These are phyloP conservation scores for Tympanoctomys barrerae DNA, from an alignment of 2,797 vertebrate genomes.

Conservation along the genomic window DNA sequence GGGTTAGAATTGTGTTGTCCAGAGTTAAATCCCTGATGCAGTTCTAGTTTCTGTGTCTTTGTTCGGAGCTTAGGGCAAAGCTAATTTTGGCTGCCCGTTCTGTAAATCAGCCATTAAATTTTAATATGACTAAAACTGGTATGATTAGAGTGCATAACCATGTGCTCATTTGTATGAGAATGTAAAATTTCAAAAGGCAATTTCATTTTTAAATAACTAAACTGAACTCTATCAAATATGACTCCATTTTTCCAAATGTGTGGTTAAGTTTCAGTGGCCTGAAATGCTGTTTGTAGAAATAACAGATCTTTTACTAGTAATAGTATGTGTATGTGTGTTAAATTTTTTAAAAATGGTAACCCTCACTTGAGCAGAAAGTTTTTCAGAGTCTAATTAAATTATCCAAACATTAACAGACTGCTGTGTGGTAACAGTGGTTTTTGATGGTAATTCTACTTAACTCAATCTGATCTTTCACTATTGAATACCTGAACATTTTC, in stretches of 20 bases:
- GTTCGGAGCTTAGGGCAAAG: background rate
- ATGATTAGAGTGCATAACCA: background rate
- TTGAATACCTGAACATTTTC: constrained; percentile 66
- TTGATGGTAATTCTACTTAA: constrained; percentile 54
- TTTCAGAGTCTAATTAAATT: constrained; percentile 63
- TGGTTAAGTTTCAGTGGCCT: constrained; percentile 48
- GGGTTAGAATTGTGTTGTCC: constrained; percentile 3
- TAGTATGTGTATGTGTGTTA: background rate
- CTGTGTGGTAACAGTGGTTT: constrained; percentile 49
- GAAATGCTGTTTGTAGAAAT: constrained; percentile 62
- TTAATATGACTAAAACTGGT: constrained; percentile 27
- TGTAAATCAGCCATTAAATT: constrained; percentile 34
- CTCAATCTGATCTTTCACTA: constrained; percentile 43
- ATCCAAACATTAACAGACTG: constrained; percentile 47
- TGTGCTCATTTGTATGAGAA: background rate
- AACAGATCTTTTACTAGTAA: constrained; percentile 34
- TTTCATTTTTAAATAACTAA: constrained; percentile 61
- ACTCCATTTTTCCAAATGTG: constrained; percentile 59
- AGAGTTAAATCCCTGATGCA: constrained; percentile 35
- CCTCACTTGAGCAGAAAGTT: constrained; percentile 45
- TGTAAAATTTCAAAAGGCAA: constrained; percentile 10
- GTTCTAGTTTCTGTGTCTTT: constrained; percentile 21
- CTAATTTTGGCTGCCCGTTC: background rate
- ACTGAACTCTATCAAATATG: constrained; percentile 33
- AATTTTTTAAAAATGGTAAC: constrained; percentile 26